Conservation (phyloP, 2,888 invertebrate genomes). For the Masnerella sp. region DNA sequence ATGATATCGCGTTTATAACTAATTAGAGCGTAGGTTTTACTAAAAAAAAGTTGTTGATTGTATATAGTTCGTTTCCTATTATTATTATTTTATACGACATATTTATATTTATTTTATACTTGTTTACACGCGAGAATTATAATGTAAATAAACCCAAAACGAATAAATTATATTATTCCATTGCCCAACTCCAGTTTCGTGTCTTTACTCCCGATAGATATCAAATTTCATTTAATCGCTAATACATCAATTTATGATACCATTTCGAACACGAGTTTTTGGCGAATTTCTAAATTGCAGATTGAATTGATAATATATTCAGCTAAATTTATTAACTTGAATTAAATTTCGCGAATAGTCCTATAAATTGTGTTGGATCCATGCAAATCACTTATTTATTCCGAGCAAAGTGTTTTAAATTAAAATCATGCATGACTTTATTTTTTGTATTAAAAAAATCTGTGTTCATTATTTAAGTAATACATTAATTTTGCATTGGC, state of each 20-base stretch:
- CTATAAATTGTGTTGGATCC: constrained; percentile 15
- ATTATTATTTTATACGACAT: constrained; percentile 30
- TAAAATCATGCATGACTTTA: neutral
- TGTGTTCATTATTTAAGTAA: no score
- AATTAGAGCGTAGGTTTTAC: constrained; percentile 7
- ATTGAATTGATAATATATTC: constrained; percentile 17
- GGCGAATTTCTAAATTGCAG: constrained; percentile 3
- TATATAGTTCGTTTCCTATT: constrained; percentile 37
- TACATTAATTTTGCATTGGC: no score
- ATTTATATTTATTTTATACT: constrained; percentile 47
- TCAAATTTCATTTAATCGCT: no score
- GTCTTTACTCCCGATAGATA: no score
- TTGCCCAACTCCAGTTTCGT: constrained; percentile 8
- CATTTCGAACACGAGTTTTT: neutral
- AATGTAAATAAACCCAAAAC: constrained; percentile 44
- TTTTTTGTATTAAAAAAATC: neutral
- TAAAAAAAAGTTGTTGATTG: constrained; percentile 18
- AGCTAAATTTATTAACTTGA: constrained; percentile 11
- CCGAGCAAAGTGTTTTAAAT: constrained; percentile 2
- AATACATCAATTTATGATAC: neutral
- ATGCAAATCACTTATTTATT: constrained; percentile 25
- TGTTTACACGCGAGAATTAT: constrained; percentile 27
- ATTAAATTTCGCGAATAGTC: constrained; percentile 6
- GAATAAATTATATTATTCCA: constrained; percentile 40
- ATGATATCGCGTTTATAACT: neutral